Conservation (phyloP, 2,113 vertebrate species). For the Catharus fuscescens region DNA sequence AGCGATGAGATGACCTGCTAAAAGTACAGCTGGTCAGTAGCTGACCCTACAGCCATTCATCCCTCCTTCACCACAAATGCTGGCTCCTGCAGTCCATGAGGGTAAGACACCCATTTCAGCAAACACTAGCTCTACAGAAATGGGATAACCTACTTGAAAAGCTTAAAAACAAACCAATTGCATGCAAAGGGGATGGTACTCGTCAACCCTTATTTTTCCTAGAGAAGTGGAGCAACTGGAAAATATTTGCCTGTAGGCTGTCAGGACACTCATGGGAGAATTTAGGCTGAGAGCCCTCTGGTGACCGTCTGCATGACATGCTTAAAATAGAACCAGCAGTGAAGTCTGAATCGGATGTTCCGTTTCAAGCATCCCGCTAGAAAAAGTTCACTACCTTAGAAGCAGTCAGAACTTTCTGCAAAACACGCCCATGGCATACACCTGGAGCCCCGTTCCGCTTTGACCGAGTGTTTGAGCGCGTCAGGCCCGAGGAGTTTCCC, state of each 20-base stretch:
- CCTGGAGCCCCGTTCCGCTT: background rate
- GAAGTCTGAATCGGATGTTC: background rate
- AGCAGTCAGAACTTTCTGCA: background rate
- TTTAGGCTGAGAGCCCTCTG: background rate
- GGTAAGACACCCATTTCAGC: background rate
- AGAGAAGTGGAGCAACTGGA: background rate
- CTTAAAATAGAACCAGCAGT: background rate
- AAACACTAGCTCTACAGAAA: background rate
- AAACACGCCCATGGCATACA: fast-evolving
- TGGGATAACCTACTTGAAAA: no score
- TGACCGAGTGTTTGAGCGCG: fast-evolving
- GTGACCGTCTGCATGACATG: background rate
- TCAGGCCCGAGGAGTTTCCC: fast-evolving
- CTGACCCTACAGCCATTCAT: background rate
- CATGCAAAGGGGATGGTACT: background rate
- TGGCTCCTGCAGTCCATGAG: background rate
- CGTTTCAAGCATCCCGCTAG: background rate
- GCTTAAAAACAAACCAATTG: no score
- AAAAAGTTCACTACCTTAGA: background rate
- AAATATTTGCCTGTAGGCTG: background rate
- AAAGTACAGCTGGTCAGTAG: background rate
- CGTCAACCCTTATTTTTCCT: background rate
- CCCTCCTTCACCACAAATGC: background rate
- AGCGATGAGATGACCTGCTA: background rate
- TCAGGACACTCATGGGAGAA: background rate